Evolutionary conservation across 2,113 vertebrate species (phyloP).

Genomic region (Prunella himalayana): DNA sequence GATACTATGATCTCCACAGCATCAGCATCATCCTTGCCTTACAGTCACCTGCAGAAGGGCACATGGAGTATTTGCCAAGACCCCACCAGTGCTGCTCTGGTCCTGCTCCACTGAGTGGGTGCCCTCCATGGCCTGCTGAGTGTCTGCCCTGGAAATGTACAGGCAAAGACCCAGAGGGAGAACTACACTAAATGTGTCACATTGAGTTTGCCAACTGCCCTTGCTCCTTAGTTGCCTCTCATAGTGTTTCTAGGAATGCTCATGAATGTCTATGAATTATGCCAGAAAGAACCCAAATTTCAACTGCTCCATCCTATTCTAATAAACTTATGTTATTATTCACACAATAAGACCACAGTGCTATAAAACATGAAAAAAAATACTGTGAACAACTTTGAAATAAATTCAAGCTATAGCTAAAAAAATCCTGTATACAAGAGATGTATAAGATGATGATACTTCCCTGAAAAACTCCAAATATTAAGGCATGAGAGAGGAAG

Average conservation of each 20-base stretch:
- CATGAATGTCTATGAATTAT: not conserved
- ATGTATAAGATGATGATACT: not conserved
- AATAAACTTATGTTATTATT: not conserved
- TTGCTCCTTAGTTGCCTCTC: not conserved
- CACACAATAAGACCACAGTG: not conserved
- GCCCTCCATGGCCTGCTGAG: not conserved
- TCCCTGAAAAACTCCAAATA: not conserved
- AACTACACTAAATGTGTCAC: not conserved
- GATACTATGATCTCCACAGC: not conserved
- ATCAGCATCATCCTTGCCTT: not conserved
- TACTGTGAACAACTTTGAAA: not conserved
- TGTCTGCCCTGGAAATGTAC: not conserved
- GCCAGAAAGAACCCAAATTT: not conserved
- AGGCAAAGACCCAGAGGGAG: not conserved
- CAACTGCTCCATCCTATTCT: not conserved
- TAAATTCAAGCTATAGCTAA: not conserved
- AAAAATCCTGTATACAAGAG: not conserved
- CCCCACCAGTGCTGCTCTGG: not conserved
- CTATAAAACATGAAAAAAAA: not conserved
- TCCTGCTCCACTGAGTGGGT: fast-evolving
- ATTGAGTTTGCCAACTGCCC: not conserved
- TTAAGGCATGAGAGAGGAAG: not conserved
- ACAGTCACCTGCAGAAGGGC: not conserved
- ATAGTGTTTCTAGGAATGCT: not conserved
- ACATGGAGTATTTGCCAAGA: not conserved